Conservation (phyloP, 2,113 vertebrate species). For the Leptocoma aspasia region DNA sequence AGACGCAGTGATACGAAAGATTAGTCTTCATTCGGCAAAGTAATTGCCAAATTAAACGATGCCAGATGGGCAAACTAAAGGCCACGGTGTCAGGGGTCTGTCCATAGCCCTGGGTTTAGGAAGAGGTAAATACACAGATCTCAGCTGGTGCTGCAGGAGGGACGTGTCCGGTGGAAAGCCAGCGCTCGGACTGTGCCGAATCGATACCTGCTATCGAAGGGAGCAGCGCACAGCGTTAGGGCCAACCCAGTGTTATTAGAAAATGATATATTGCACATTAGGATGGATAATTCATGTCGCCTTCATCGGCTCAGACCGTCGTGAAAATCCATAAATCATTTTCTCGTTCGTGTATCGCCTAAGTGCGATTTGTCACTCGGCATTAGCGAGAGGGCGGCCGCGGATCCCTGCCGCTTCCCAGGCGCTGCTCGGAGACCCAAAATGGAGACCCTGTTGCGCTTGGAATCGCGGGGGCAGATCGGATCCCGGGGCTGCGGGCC, state of each 20-base stretch:
- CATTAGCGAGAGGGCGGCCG: conserved; percentile 47
- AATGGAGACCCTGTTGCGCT: not conserved
- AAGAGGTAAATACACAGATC: conserved; percentile 11
- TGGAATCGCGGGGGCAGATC: not conserved
- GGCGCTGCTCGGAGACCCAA: conserved; percentile 32
- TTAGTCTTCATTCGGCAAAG: conserved; percentile 12
- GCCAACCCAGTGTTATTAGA: conserved; percentile 71
- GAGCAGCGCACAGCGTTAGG: not conserved
- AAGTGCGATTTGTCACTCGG: conserved; percentile 75
- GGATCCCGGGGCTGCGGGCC: not conserved
- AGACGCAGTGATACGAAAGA: conserved; percentile 3
- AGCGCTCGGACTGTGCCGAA: conserved; percentile 36
- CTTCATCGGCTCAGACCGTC: conserved; percentile 71
- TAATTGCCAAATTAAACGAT: conserved; percentile 38
- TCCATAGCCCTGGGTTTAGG: not conserved
- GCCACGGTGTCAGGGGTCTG: not conserved
- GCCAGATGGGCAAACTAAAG: conserved; percentile 43
- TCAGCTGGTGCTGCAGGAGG: conserved; percentile 8
- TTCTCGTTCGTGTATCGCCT: conserved; percentile 72
- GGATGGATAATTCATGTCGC: conserved; percentile 77
- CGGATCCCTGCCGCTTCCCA: conserved; percentile 55
- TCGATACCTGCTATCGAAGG: conserved; percentile 64
- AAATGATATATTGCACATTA: conserved; percentile 73
- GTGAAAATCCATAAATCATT: conserved; percentile 79
- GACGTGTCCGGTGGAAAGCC: conserved; percentile 12